phyloP scores from a whole-genome alignment of 2,797 vertebrate genomes.

The Hemitrygon akajei region DNA sequence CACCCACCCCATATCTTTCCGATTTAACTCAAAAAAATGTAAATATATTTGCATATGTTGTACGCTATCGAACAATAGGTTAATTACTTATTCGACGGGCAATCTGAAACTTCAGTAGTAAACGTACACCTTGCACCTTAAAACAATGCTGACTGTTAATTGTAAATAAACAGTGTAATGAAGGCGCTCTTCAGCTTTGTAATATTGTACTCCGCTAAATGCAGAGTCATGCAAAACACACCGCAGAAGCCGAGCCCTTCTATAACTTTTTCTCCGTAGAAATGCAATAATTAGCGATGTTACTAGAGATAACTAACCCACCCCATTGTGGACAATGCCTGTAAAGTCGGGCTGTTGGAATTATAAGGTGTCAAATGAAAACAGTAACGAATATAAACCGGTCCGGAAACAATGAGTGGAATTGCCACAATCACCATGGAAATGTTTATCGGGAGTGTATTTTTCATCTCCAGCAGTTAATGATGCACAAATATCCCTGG shows the following conservation, averaged over 20 bases:
- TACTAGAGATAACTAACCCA: not conserved
- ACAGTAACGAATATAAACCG: not conserved
- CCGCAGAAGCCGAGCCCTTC: not conserved
- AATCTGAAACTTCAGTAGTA: not conserved
- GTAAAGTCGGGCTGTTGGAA: not conserved
- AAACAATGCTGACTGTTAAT: not conserved
- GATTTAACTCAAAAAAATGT: not conserved
- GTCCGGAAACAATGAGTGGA: not conserved
- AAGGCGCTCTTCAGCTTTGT: not conserved
- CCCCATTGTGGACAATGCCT: not conserved
- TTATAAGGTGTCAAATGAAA: not conserved
- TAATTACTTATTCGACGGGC: not conserved
- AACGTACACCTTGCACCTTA: not conserved
- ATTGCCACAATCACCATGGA: not conserved
- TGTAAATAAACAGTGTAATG: not conserved
- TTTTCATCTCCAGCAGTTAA: constrained; percentile 3
- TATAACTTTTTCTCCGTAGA: not conserved
- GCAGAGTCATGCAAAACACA: not conserved
- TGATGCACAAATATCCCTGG: not conserved
- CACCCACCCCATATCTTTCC: not conserved
- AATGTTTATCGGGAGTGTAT: not conserved
- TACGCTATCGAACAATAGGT: not conserved
- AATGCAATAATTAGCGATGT: constrained; percentile 4
- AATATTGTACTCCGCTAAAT: not conserved
- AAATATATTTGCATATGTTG: not conserved